phyloP scores from a whole-genome alignment of 2,113 vertebrate species.

The Microcebus griseorufus region DNA sequence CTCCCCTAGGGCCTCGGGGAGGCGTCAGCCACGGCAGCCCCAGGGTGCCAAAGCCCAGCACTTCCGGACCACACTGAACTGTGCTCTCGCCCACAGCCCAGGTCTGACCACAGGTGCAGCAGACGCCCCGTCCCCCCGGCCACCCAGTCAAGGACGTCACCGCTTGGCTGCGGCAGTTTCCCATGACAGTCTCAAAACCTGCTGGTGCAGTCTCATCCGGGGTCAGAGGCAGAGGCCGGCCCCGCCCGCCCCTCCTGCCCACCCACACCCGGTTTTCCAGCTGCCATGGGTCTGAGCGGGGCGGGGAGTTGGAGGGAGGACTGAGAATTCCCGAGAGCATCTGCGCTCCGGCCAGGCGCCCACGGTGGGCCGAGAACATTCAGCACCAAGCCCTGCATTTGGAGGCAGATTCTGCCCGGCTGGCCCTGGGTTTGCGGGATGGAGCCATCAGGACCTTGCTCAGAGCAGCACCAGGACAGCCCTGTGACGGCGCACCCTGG shows the following conservation, averaged over 20 bases:
- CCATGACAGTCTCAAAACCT: too few relatives aligned
- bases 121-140: accelerated
- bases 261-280: too few relatives aligned
- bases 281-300: background rate
- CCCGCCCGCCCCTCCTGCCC: background rate
- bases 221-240: too few relatives aligned
- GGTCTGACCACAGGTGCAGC: background rate
- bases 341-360: background rate
- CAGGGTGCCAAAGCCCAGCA: too few relatives aligned
- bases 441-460: background rate
- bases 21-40: too few relatives aligned
- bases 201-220: background rate
- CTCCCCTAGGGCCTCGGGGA: background rate
- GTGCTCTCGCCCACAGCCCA: accelerated
- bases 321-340: background rate
- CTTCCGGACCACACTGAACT: background rate
- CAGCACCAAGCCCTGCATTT: accelerated
- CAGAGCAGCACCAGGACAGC: accelerated
- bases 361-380: accelerated
- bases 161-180: background rate
- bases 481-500: background rate
- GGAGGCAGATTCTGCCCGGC: background rate
- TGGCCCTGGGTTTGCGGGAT: background rate
- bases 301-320: background rate
- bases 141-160: too few relatives aligned